Conservation (phyloP, 2,113 vertebrate species). For the Dromaius novaehollandiae region DNA sequence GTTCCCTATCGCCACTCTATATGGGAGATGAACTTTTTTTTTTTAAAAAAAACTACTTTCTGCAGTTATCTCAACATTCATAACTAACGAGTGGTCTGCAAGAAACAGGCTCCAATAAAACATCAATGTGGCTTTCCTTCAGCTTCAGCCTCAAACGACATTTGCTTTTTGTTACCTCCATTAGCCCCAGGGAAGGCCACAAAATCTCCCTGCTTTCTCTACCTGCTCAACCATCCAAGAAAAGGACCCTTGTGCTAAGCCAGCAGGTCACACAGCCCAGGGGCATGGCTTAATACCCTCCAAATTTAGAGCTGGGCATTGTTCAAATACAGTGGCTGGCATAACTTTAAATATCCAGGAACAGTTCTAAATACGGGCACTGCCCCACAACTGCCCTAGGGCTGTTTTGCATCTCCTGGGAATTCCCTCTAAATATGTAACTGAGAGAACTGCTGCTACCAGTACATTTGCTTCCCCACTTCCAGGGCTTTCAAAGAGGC, state of each 20-base stretch:
- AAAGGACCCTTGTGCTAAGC: not conserved
- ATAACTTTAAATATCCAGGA: not conserved
- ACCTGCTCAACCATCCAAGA: not conserved
- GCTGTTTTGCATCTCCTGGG: not conserved
- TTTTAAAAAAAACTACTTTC: not conserved
- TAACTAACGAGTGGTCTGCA: not conserved
- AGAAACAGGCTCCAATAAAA: not conserved
- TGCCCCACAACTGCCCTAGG: not conserved
- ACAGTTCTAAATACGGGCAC: not conserved
- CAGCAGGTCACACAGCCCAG: not conserved
- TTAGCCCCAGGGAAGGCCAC: not conserved
- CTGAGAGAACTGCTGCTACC: not conserved
- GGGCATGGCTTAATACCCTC: not conserved
- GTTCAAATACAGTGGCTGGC: not conserved
- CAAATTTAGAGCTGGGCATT: constrained; percentile 24
- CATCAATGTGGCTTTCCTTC: not conserved
- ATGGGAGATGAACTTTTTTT: not conserved
- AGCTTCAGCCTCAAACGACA: not conserved
- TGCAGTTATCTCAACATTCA: not conserved
- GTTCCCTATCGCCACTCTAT: not conserved
- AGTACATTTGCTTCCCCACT: not conserved
- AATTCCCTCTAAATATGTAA: not conserved
- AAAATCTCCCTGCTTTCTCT: not conserved
- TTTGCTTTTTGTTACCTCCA: not conserved
- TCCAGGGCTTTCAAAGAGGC: not conserved